A percentile compares a stretch with the other conserved stretches of the same genome.
phyloP scores from a whole-genome alignment of 2,113 vertebrate genomes.

The Hymenochirus boettgeri region DNA sequence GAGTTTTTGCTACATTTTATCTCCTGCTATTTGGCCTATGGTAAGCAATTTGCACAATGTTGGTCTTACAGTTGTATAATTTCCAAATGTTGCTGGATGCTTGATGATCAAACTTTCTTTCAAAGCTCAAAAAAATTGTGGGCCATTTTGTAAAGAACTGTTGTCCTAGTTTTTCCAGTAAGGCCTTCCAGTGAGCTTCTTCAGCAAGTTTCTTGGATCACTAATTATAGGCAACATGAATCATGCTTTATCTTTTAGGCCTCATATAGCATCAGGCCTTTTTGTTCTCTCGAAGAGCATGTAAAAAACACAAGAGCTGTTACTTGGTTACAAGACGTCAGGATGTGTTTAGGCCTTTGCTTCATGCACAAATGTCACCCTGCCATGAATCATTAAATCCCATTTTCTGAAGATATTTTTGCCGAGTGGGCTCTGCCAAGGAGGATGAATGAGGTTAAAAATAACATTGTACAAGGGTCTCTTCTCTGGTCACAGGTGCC shows the following conservation, averaged over 20 bases:
- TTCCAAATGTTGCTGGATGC: too few species aligned
- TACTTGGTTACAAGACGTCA: conserved; percentile 61
- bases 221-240: too few species aligned
- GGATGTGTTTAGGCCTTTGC: conserved; percentile 59
- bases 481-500: conserved; percentile 37
- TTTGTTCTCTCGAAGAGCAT: conserved; percentile 7
- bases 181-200: too few species aligned
- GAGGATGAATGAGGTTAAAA: conserved; percentile 55
- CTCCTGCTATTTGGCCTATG: too few species aligned
- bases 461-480: conserved; percentile 57
- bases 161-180: too few species aligned
- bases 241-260: neutral
- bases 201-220: too few species aligned
- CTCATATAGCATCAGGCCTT: conserved; percentile 16
- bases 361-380: conserved; percentile 71
- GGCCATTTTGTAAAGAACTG: too few species aligned
- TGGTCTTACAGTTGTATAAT: too few species aligned
- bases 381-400: conserved; percentile 71
- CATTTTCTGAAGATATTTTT: conserved; percentile 73
- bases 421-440: conserved; percentile 62
- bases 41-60: too few species aligned
- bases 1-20: too few species aligned
- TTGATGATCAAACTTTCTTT: too few species aligned
- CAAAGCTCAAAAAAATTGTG: too few species aligned
- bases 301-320: conserved; percentile 38